Percentiles rank a stretch among this genome's conserved stretches.
phyloP scores from a whole-genome alignment of 1,140 invertebrate genomes.

The Drosophila kurseongensis region DNA sequence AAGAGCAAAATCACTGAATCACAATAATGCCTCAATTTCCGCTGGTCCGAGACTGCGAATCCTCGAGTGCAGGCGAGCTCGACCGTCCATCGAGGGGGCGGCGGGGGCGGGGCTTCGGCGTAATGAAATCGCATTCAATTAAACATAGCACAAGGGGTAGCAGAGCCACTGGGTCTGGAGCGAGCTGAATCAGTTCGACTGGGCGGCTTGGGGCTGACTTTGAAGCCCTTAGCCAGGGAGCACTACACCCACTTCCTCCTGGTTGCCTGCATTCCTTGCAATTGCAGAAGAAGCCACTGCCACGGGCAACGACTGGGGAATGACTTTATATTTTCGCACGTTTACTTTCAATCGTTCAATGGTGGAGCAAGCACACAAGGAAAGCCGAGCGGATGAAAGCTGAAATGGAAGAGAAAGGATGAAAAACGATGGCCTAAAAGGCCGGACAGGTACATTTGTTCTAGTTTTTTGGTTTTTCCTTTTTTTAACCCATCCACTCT shows the following conservation, averaged over 20 bases:
- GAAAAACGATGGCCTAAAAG: slow-evolving; percentile 19
- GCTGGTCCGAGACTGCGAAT: slow-evolving; percentile 53
- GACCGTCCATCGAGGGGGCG: slow-evolving; percentile 39
- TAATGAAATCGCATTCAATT: slow-evolving; percentile 81
- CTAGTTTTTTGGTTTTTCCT: slow-evolving; percentile 1
- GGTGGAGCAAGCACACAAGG: slow-evolving; percentile 8
- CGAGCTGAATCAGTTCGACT: slow-evolving; percentile 8
- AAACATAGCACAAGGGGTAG: slow-evolving; percentile 64
- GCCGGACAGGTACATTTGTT: slow-evolving; percentile 15
- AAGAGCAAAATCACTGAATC: slow-evolving; percentile 80
- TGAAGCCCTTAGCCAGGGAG: slow-evolving; percentile 26
- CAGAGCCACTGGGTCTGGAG: slow-evolving; percentile 9
- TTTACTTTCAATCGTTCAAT: slow-evolving; percentile 55
- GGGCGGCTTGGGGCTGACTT: slow-evolving; percentile 5
- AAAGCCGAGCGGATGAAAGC: slow-evolving; percentile 7
- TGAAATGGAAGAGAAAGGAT: slow-evolving; percentile 2
- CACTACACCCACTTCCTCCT: slow-evolving; percentile 2
- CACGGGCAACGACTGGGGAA: slow-evolving; percentile 29
- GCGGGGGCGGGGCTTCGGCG: slow-evolving; percentile 17
- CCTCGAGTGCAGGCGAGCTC: slow-evolving; percentile 31
- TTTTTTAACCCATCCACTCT: slow-evolving; percentile 12
- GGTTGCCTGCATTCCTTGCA: slow-evolving; percentile 40
- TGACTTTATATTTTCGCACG: slow-evolving; percentile 73
- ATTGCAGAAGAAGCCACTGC: slow-evolving; percentile 33
- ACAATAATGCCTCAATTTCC: slow-evolving; percentile 82